Evolutionary conservation across 2,797 vertebrate species (phyloP), one percentile per base, ranked within the genome.

Genomic region (Cottoperca gobio): DNA sequence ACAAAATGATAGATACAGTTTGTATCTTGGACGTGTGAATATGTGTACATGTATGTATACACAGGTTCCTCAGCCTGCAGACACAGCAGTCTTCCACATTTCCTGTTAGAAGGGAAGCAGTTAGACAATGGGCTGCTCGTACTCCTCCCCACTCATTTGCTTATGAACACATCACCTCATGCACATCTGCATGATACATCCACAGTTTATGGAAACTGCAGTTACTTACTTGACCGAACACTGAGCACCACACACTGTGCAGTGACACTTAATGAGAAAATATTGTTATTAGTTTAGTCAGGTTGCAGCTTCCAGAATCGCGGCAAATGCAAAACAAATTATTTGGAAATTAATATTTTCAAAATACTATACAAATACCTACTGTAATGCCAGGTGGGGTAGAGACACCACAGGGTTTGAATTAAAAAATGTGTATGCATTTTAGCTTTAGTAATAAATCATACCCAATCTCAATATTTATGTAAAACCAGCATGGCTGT

Each of bases 21-120:
- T 12, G 11, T 78, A 26, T 70, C 57, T 31, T 42, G 49, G 58
- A 35, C 1, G 2, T 7, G 3, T 54, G 42, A 40, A 24, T 65
- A 5, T 40, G n/a, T 50, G 60, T 24, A 11, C 9, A 45, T 62
- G 42, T 73, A 26, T 61, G n/a, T 21, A 31, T 42, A 54, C n/a
- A 24, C 3, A 54, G 31, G 40, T 35, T 21, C 14, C 57, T 55
- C 48, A 28, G 55, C 6, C 26, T 43, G 66, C 46, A 33, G 57
- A 61, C 33, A 23, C 17, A 54, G 3, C 21, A 21, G 52, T 37
- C 70, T 14, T 58, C n/a, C 26, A 21, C n/a, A 5, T 66, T 62
- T 87, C 85, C 85, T 78, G 49, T 58, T 19, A 3, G 43, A 74
- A 1, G 2, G 81, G 78, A 84, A 85, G 37, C 31, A 37, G 55